Evolutionary conservation across 2,797 vertebrate genomes (phyloP), one percentile per base, ranked within the genome.

Genomic region (Molothrus aeneus): DNA sequence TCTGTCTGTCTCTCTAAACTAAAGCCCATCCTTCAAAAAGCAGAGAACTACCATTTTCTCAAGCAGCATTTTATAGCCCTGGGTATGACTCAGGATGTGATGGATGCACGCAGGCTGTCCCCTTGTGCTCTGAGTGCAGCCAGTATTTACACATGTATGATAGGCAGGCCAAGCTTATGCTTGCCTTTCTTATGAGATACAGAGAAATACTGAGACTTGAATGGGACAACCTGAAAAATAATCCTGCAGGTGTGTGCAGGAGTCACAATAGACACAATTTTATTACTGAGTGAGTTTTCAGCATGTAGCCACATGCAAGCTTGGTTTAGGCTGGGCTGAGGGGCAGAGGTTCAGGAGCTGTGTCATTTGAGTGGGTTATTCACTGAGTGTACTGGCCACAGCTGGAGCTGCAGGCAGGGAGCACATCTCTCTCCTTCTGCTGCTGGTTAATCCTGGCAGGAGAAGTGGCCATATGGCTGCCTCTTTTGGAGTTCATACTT

Each of bases 1-100:
- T 96, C 95, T 93, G 93, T 96, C 96, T 97, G 93, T 96, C 94
- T 96, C 50, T 97, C 96, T 95, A 95, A 97, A 97, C 79, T 84
- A 91, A 97, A 98, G 68, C 79, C 96, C 82, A 96, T 97, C 97
- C 97, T 97, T 95, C 87, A 85, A 95, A 93, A 95, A 95, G 77
- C 95, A 96, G 86, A 92, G 96, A 96, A 90, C 90, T 92, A n/a
- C 60, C 53, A 29, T 88, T 92, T 93, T 93, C 82, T 77, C 54
- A 66, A 59, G 59, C 14, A 7, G 1, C 38, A 19, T 93, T 96
- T 97, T 81, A 64, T 64, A 81, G 59, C 59, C 34, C 34, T 13
- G 32, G 9, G 19, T 75, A n/a, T 63, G 60, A 92, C 70, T 91
- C 80, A 81, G 63, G 70, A 48, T 79, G 63, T 95, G 89, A 86